phyloP scores from a whole-genome alignment of 2,888 invertebrate genomes.

The Limnephilus rhombicus region DNA sequence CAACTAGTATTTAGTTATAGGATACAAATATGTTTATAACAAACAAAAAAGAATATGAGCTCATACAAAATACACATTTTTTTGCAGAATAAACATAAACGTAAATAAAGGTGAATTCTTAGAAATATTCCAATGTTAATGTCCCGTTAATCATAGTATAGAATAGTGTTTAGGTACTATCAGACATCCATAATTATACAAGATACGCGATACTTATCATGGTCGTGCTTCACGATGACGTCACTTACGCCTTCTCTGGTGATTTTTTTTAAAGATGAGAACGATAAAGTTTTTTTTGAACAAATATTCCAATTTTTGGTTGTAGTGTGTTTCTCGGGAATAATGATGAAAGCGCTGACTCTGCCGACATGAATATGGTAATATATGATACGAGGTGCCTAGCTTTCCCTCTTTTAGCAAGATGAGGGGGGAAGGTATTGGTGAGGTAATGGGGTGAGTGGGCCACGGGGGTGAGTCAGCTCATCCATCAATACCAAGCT shows the following conservation, averaged over 20 bases:
- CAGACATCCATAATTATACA: no score
- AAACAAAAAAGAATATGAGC: no score
- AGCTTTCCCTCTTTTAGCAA: not conserved
- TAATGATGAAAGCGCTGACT: conserved; percentile 41
- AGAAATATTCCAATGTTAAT: no score
- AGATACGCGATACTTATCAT: no score
- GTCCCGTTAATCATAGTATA: no score
- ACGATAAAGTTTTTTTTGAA: not conserved
- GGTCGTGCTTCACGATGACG: no score
- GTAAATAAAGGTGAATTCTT: no score
- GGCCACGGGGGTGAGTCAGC: conserved; percentile 12
- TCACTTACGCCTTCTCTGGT: not conserved
- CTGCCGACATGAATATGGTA: conserved; percentile 39
- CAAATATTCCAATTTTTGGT: not conserved
- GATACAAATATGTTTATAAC: no score
- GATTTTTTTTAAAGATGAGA: not conserved
- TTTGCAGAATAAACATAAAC: no score
- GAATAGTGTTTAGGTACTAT: no score
- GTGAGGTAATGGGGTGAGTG: conserved; percentile 6
- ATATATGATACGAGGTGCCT: conserved; percentile 32
- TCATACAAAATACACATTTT: no score
- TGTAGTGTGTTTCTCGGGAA: conserved; percentile 31
- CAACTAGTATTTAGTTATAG: no score
- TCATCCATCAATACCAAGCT: conserved; percentile 56
- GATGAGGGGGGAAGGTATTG: not conserved